Evolutionary conservation across 2,888 invertebrate species (phyloP), one percentile per base, ranked within the genome.

Genomic region (Onthophagus sagittarius): DNA sequence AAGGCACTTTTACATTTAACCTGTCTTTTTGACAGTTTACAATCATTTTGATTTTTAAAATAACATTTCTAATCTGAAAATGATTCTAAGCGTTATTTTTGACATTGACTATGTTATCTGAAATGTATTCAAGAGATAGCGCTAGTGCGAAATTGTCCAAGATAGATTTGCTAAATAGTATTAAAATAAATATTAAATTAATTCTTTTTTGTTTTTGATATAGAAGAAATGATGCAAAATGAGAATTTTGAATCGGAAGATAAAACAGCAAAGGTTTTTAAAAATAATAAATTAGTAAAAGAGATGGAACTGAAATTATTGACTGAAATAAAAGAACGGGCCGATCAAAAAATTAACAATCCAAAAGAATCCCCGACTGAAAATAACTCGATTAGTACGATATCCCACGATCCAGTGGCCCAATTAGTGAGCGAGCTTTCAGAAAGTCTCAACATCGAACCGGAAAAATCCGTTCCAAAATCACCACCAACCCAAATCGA

Each of bases 381-480:
- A 77, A 15, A 13, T n/a, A 79, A 13, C 65, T 73, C 80, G 64
- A 74, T 81, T 80, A 87, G 89, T 76, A 83, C 86, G 53, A 87
- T 87, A 84, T 87, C 88, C 75, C 84, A 88, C 78, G 94, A 94
- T 84, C 95, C 95, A 0, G 94, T 93, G 9, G 89, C 93, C 71
- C 91, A 95, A 81, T 87, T 96, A 77, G 92, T 95, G 7, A 93
- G 92, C 11, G 96, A 96, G 85, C 88, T 96, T 72, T 94, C 94
- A 70, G 95, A 95, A 84, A 93, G 92, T 80, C 90, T 95, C 80
- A 93, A 93, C 84, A 86, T 93, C 80, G 91, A 91, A 76, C 77
- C 75, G 67, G 78, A 79, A 65, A 89, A 88, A n/a, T 15, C 32
- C 11, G 9, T 39, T 32, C 62, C 78, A 72, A 79, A 80, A 31